Evolutionary conservation across 2,888 invertebrate species (phyloP), one percentile per base, ranked within the genome.

Genomic region (Enchytraeus crypticus): DNA sequence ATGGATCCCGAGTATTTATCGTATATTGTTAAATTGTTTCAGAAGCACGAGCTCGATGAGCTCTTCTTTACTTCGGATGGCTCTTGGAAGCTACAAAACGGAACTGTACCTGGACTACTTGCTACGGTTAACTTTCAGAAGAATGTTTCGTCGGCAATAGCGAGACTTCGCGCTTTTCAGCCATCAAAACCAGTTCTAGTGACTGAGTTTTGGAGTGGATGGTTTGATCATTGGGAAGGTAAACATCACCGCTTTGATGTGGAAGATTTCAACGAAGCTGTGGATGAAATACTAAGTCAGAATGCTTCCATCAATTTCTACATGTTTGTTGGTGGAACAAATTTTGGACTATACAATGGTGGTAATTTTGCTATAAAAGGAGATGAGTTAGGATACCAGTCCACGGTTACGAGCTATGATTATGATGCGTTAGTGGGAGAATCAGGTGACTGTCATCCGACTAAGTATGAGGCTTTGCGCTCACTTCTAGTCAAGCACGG

Each of bases 151-250:
- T 32, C 32, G 26, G 46, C 61, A 2, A n/a, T 68, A 14, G 26
- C 60, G 2, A 61, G 8, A 2, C 57, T 64, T 2, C 29, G 23
- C 21, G 38, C 27, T 33, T 57, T 62, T 27, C 67, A 67, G 56
- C 64, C 67, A n/a, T 43, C 58, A 33, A 51, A 59, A 23, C 68
- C 67, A n/a, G 34, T 68, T 3, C 45, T 68, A 56, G 64, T 68
- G 33, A 45, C 61, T 5, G 68, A 68, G 54, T 68, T 60, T 51
- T 66, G 68, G 67, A 45, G 65, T 11, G 67, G 67, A 5, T 68
- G 67, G 64, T 68, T 68, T 53, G 68, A 68, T 51, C 63, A 68
- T 54, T 68, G 68, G 68, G 64, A 61, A 11, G 64, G 64, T 23
- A 43, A 32, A n/a, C 67, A 67, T 33, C 66, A 67, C 49, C 18